Evolutionary conservation across 2,888 invertebrate genomes (phyloP).

Genomic region (Andrena fulva): DNA sequence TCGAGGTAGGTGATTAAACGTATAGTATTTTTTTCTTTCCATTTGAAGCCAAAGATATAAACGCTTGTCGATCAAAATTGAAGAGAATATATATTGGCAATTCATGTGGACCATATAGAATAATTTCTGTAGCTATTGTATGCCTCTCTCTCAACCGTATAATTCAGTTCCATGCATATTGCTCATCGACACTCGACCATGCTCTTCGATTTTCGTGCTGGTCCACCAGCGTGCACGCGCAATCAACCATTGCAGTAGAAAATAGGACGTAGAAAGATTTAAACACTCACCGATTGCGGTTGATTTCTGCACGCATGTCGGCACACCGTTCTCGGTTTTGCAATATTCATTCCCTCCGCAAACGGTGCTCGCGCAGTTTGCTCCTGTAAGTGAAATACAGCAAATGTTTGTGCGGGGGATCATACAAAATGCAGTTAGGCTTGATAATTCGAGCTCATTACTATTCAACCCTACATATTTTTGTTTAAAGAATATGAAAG

Average conservation of each 20-base stretch:
- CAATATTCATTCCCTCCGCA: conserved; percentile 80
- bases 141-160: background rate
- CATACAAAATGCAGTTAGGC: no score
- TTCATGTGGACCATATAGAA: background rate
- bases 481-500: no score
- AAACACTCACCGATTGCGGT: conserved; percentile 78
- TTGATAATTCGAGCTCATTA: no score
- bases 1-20: background rate
- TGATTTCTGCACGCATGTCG: conserved; percentile 77
- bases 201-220: conserved; percentile 28
- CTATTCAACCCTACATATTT: no score
- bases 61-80: conserved; percentile 20
- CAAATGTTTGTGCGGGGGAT: background rate
- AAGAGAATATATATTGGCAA: conserved; percentile 1
- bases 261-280: background rate
- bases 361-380: conserved; percentile 75
- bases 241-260: conserved; percentile 16
- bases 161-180: conserved; percentile 30
- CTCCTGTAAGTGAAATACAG: conserved; percentile 59
- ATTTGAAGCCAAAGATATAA: background rate
- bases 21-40: background rate
- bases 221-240: conserved; percentile 18
- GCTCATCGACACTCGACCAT: background rate
- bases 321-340: conserved; percentile 76
- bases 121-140: conserved; percentile 34